phyloP scores from a whole-genome alignment of 2,113 vertebrate species.

The Ciconia boyciana region DNA sequence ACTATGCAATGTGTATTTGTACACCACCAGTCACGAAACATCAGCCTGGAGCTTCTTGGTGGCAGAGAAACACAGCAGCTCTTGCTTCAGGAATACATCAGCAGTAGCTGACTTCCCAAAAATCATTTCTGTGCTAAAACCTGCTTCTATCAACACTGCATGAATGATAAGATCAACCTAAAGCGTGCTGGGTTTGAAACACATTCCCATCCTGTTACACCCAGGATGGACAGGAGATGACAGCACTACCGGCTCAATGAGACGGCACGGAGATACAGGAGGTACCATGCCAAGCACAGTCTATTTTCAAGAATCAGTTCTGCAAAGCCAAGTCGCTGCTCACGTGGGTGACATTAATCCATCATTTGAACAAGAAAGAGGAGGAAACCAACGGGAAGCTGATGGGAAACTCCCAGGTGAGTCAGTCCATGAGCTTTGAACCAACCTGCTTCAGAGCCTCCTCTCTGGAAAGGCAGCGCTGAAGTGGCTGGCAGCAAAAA shows the following conservation, averaged over 20 bases:
- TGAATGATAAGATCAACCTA: background rate
- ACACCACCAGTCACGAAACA: background rate
- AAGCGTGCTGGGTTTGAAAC: background rate
- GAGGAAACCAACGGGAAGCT: background rate
- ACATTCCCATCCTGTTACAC: background rate
- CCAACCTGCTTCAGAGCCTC: background rate
- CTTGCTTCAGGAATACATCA: background rate
- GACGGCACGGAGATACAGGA: background rate
- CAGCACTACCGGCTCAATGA: background rate
- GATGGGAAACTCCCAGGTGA: background rate
- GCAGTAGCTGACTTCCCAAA: background rate
- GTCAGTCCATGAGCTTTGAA: background rate
- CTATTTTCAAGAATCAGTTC: background rate
- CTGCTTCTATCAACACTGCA: background rate
- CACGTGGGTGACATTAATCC: background rate
- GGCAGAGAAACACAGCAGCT: background rate
- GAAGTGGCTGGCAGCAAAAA: conserved; percentile 1
- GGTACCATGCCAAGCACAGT: background rate
- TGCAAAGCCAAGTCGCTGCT: background rate
- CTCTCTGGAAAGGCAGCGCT: background rate
- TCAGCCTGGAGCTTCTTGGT: background rate
- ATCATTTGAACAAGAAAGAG: background rate
- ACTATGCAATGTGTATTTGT: background rate
- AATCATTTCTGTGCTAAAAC: background rate
- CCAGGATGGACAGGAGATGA: background rate